Percentiles rank a stretch among this genome's conserved stretches.
Evolutionary conservation across 2,888 invertebrate genomes (phyloP).

Genomic region (Teleiodes luculella): DNA sequence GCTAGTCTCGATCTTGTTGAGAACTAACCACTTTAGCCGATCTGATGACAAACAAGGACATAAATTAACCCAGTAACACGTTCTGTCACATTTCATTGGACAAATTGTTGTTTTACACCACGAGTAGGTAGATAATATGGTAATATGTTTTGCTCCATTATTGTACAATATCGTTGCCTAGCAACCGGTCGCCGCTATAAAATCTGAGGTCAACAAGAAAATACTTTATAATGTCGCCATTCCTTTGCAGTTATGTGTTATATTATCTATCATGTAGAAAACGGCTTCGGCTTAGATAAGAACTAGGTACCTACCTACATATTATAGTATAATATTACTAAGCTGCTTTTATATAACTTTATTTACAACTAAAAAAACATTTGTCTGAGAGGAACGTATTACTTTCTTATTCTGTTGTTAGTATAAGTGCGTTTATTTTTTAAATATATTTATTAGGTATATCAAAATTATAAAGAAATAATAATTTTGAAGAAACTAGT

Average conservation of each 20-base stretch:
- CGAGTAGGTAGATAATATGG: not conserved
- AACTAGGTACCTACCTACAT: too few species aligned
- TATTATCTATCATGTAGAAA: too few species aligned
- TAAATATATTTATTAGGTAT: too few species aligned
- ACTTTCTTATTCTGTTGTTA: too few species aligned
- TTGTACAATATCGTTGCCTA: not conserved
- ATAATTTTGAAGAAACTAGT: too few species aligned
- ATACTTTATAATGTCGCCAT: not conserved
- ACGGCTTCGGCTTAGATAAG: too few species aligned
- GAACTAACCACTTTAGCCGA: not conserved
- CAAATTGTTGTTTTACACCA: not conserved
- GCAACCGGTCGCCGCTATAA: not conserved
- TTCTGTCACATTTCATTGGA: not conserved
- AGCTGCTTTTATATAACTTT: too few species aligned
- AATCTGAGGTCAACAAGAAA: not conserved
- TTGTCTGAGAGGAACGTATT: too few species aligned
- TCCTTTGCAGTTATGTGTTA: not conserved
- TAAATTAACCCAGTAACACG: not conserved
- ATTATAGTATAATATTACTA: not conserved
- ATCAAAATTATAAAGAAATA: too few species aligned
- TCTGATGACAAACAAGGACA: slow-evolving; percentile 3
- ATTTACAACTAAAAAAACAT: too few species aligned
- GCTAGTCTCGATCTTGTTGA: too few species aligned
- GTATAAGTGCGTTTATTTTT: too few species aligned
- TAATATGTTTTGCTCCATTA: not conserved